Evolutionary conservation across 2,797 vertebrate species (phyloP).

Genomic region (Karalla daura): DNA sequence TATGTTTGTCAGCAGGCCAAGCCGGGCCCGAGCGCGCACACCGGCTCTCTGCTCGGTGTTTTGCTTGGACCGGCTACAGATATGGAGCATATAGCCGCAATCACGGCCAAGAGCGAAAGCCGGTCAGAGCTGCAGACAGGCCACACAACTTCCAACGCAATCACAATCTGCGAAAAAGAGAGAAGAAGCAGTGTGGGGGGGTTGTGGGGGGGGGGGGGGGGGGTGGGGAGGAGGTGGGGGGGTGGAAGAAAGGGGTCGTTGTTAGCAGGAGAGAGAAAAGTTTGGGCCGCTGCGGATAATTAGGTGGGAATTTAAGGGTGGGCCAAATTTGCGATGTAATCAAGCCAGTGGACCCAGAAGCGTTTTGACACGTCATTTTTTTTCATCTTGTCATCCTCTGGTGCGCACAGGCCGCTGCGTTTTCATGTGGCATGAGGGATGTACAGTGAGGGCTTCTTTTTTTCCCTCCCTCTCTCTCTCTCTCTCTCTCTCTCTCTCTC

Average conservation of each 20-base stretch:
- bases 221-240: conserved; percentile 55
- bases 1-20: conserved; percentile 71
- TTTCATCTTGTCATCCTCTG: conserved; percentile 43
- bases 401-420: conserved; percentile 37
- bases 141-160: conserved; percentile 62
- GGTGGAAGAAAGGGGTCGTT: conserved; percentile 69
- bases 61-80: conserved; percentile 60
- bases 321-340: conserved; percentile 66
- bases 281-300: conserved; percentile 63
- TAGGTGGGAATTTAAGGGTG: conserved; percentile 73
- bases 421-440: conserved; percentile 55
- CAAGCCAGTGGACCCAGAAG: conserved; percentile 55
- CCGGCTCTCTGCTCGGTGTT: conserved; percentile 45
- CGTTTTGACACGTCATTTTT: conserved; percentile 55
- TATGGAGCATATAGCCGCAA: conserved; percentile 55
- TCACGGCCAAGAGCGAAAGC: conserved; percentile 52
- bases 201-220: conserved; percentile 66
- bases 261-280: conserved; percentile 66
- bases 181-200: conserved; percentile 56
- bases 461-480: too few relatives aligned
- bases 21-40: conserved; percentile 24
- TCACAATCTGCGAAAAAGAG: conserved; percentile 61
- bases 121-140: conserved; percentile 58
- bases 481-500: too few relatives aligned
- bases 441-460: conserved; percentile 44